Evolutionary conservation across 2,113 vertebrate genomes (phyloP), one percentile per base, ranked within the genome.

Genomic region (Platichthys stellatus): DNA sequence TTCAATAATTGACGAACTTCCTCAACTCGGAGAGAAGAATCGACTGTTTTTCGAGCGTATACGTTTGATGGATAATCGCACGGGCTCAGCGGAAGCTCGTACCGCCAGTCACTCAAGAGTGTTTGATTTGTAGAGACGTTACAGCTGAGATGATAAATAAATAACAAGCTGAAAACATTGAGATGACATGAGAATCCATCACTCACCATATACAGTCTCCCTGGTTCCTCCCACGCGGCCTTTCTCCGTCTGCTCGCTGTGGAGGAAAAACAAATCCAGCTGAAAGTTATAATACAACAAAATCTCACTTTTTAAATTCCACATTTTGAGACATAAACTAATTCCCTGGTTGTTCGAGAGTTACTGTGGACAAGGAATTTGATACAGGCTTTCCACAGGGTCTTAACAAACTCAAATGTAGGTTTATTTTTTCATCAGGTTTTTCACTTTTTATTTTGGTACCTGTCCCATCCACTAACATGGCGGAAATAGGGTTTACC

Each of bases 151-250:
- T 63, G 5, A 71, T 74, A n/a, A 81, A 81, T 57, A 47, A 75
- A 74, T 63, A 63, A 65, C 13, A 56, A 18, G 40, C 7, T 58
- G 38, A 66, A 69, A 43, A 76, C 12, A 58, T 0, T 57, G 2
- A 35, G 68, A 54, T 67, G 68, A 67, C 47, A 53, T 53, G n/a
- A 63, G 10, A 79, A 76, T 61, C 6, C 26, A 53, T 66, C 38
- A 68, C 96, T 97, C 94, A 99, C 98, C 97, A 80, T 95, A 94
- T 57, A 88, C 74, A 63, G 92, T 94, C 74, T 96, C 95, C 83
- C 94, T 94, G 80, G 90, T 91, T 89, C 91, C 94, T 90, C 93
- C 94, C 80, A 87, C 90, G 80, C 90, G 88, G 76, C 88, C 88
- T 84, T 94, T 96, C 92, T 95, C 95, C 80, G 91, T 89, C 86